phyloP scores from a whole-genome alignment of 2,797 vertebrate genomes.

The Phrynocephalus guinanensis region DNA sequence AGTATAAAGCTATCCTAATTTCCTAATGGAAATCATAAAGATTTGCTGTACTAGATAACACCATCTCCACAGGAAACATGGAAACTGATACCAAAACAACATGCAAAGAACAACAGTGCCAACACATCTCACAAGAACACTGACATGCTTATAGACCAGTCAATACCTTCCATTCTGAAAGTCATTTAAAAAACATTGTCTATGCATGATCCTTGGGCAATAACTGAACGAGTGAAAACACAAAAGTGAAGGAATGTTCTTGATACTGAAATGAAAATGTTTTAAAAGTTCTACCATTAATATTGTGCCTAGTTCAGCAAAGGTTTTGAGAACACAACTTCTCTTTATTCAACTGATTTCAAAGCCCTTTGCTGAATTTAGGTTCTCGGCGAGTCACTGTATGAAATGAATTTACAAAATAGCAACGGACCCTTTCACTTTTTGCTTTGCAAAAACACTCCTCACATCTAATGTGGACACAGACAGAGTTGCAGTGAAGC shows the following conservation, averaged over 20 bases:
- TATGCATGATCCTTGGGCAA: constrained; percentile 52
- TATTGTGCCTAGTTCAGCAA: constrained; percentile 24
- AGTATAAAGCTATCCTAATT: constrained; percentile 65
- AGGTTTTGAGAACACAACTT: neutral
- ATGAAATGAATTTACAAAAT: neutral
- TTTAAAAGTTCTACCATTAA: neutral
- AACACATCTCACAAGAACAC: constrained; percentile 61
- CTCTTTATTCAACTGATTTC: neutral
- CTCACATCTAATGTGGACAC: rapidly evolving
- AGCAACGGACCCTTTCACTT: constrained; percentile 21
- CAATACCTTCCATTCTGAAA: constrained; percentile 54
- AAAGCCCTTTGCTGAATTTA: constrained; percentile 23
- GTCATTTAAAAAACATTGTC: constrained; percentile 46
- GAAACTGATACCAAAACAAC: constrained; percentile 67
- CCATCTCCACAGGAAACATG: constrained; percentile 66
- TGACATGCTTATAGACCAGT: constrained; percentile 62
- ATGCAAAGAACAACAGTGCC: constrained; percentile 70
- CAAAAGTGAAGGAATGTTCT: constrained; percentile 53
- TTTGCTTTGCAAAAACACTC: constrained; percentile 34
- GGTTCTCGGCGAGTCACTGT: neutral
- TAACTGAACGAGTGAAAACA: constrained; percentile 47
- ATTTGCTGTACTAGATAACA: constrained; percentile 70
- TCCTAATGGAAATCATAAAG: constrained; percentile 71
- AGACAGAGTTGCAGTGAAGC: rapidly evolving
- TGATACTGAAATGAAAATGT: constrained; percentile 7